Percentiles rank a stretch among this genome's conserved stretches.
Evolutionary conservation across 2,113 vertebrate species (phyloP).

Genomic region (Cyrtonyx montezumae): DNA sequence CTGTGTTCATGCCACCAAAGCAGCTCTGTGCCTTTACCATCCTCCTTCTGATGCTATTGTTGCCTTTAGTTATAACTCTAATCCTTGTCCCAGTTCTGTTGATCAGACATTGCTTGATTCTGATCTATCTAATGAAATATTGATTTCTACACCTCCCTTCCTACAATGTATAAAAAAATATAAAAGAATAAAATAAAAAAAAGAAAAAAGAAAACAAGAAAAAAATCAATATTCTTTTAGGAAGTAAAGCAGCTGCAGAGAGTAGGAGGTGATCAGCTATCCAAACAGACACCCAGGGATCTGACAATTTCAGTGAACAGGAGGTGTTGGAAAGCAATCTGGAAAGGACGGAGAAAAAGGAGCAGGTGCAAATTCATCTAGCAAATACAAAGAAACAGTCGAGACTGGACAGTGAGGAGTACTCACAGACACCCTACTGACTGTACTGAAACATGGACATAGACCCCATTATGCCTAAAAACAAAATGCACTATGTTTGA

Average conservation of each 20-base stretch:
- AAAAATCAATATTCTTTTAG: constrained; percentile 55
- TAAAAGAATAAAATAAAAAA: not conserved
- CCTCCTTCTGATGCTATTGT: not conserved
- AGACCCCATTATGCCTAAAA: not conserved
- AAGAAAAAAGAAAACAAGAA: not conserved
- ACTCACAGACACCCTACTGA: not conserved
- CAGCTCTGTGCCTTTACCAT: not conserved
- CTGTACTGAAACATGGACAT: not conserved
- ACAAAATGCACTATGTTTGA: not conserved
- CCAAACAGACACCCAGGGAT: constrained; percentile 29
- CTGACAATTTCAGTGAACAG: constrained; percentile 17
- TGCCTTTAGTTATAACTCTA: not conserved
- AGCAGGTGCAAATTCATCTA: not conserved
- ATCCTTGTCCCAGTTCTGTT: not conserved
- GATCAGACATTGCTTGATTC: not conserved
- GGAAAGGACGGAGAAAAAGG: not conserved
- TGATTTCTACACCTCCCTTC: constrained; percentile 46
- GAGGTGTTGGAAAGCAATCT: constrained; percentile 39
- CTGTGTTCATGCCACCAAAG: not conserved
- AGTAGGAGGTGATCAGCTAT: constrained; percentile 28
- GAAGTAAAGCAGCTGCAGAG: constrained; percentile 25
- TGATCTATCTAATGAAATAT: constrained; percentile 65
- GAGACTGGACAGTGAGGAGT: not conserved
- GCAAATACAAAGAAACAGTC: not conserved
- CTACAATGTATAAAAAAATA: not conserved